phyloP scores from a whole-genome alignment of 2,797 vertebrate genomes.

The Nannoperca australis region DNA sequence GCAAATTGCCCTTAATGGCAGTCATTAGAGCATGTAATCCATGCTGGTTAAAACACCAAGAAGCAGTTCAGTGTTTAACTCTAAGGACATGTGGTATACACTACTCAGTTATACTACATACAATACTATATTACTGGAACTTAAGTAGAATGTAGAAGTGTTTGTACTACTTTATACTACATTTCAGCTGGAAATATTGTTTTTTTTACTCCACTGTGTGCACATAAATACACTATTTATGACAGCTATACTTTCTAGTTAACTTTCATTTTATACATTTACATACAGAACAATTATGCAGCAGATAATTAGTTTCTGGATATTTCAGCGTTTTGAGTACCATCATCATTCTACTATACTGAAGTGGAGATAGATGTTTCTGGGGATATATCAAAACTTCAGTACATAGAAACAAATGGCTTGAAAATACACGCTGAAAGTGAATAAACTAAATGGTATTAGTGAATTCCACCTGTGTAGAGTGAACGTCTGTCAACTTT shows the following conservation, averaged over 20 bases:
- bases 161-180: not conserved
- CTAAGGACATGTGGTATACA: not conserved
- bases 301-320: not conserved
- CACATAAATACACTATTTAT: not conserved
- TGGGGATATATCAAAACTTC: too few species aligned
- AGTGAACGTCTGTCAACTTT: not conserved
- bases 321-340: too few species aligned
- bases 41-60: conserved; percentile 19
- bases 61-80: conserved; percentile 47
- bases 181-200: not conserved
- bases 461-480: not conserved
- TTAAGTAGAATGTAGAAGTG: not conserved
- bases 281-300: not conserved
- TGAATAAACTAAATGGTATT: not conserved
- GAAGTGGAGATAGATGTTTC: not conserved
- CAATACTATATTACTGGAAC: not conserved
- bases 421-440: not conserved
- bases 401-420: not conserved
- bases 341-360: not conserved
- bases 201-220: not conserved
- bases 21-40: conserved; percentile 47
- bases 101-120: not conserved
- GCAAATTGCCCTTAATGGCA: conserved; percentile 40
- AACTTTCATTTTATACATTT: not conserved
- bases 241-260: not conserved